phyloP scores from a whole-genome alignment of 2,113 vertebrate species.

The Axis porcinus region DNA sequence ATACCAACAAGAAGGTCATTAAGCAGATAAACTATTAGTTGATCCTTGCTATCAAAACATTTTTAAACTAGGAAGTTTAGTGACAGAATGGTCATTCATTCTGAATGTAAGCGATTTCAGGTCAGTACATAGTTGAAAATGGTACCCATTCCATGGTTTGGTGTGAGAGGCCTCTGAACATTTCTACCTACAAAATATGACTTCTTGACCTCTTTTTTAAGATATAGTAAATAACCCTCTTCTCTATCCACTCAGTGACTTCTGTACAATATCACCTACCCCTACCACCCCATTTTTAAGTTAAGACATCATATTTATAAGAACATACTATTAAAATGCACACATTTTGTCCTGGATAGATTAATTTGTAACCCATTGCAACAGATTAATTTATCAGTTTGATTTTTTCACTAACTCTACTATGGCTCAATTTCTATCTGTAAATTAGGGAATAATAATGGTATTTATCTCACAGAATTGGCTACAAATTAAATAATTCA shows the following conservation, averaged over 20 bases:
- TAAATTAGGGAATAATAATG: not conserved
- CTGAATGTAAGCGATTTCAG: not conserved
- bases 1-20: not conserved
- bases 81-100: not conserved
- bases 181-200: not conserved
- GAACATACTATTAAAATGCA: not conserved
- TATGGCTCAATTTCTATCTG: not conserved
- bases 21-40: not conserved
- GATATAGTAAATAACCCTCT: not conserved
- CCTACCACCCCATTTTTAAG: not conserved
- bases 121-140: not conserved
- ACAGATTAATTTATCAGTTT: not conserved
- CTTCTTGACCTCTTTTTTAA: not conserved
- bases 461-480: not conserved
- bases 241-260: not conserved
- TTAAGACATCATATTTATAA: not conserved
- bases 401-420: not conserved
- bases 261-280: not conserved
- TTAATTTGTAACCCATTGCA: not conserved
- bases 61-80: not conserved
- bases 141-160: not conserved
- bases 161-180: not conserved
- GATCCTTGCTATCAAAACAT: not conserved
- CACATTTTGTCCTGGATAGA: not conserved
- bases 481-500: not conserved